Percentiles rank a stretch among this genome's conserved stretches.
Evolutionary conservation across 35 echinoderm and acorn worm genomes (phyloP).

Genomic region (Acanthaster planci): DNA sequence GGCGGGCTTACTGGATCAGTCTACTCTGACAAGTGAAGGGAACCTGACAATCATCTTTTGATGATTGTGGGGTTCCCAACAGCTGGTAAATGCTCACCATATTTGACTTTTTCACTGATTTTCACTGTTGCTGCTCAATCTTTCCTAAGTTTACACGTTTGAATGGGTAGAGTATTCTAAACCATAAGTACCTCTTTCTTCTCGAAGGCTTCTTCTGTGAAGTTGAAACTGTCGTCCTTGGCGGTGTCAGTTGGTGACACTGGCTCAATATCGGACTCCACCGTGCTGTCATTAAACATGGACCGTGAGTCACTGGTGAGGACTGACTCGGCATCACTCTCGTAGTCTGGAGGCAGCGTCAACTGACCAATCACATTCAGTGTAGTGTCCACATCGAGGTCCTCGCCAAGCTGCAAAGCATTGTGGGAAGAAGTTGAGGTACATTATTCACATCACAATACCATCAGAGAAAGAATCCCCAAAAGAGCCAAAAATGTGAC

Average conservation of each 20-base stretch:
- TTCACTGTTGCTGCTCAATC: no score
- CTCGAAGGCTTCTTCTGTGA: conserved; percentile 18
- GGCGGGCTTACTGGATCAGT: no score
- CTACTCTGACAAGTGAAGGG: no score
- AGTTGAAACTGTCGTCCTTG: conserved; percentile 40
- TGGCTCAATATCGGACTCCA: conserved; percentile 73
- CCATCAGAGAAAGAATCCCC: no score
- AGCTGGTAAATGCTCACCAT: no score
- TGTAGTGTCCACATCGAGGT: conserved; percentile 55
- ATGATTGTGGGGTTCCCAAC: no score
- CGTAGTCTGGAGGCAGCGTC: conserved; percentile 71
- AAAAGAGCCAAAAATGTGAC: no score
- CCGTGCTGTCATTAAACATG: conserved; percentile 57
- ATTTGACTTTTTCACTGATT: not conserved
- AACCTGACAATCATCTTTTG: no score
- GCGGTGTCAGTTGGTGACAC: conserved; percentile 21
- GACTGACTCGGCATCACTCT: conserved; percentile 79
- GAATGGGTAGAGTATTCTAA: no score
- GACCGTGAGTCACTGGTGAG: conserved; percentile 44
- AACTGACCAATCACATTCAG: conserved; percentile 74
- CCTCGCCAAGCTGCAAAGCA: conserved; percentile 45
- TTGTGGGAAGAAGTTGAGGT: no score
- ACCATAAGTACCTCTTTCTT: conserved; percentile 17
- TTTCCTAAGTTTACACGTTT: no score
- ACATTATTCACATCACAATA: no score